These are phyloP conservation scores for Aplodontia rufa DNA, from an alignment of 2,113 vertebrate genomes.

Conservation along the genomic window DNA sequence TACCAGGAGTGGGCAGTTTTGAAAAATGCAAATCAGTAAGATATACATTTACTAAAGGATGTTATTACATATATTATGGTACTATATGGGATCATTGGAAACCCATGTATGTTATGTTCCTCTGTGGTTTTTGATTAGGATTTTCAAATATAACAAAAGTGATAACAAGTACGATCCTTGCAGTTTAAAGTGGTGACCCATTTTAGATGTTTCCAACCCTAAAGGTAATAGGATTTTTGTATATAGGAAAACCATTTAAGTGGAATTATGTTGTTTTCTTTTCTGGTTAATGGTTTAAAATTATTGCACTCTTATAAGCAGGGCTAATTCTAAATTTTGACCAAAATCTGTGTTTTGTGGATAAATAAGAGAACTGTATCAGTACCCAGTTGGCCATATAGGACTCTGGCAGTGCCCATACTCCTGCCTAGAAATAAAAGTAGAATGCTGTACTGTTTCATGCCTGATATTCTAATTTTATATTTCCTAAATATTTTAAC, in stretches of 20 bases:
- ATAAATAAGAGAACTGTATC: not conserved
- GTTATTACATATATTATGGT: not conserved
- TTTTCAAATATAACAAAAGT: not conserved
- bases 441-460: not conserved
- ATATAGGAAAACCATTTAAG: not conserved
- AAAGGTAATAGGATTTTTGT: not conserved
- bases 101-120: not conserved
- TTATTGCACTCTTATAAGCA: not conserved
- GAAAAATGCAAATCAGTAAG: not conserved
- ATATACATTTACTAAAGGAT: not conserved
- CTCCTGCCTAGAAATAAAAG: too few species aligned
- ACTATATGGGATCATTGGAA: not conserved
- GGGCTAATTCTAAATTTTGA: not conserved
- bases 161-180: not conserved
- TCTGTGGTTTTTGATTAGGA: not conserved
- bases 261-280: not conserved
- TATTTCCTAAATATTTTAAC: not conserved
- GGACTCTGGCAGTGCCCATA: not conserved
- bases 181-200: not conserved
- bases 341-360: not conserved
- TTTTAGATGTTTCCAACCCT: not conserved
- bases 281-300: not conserved
- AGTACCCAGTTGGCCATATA: not conserved
- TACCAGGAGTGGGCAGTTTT: not conserved
- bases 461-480: not conserved